Evolutionary conservation across 2,888 invertebrate genomes (phyloP).

Genomic region (Therioaphis trifolii): DNA sequence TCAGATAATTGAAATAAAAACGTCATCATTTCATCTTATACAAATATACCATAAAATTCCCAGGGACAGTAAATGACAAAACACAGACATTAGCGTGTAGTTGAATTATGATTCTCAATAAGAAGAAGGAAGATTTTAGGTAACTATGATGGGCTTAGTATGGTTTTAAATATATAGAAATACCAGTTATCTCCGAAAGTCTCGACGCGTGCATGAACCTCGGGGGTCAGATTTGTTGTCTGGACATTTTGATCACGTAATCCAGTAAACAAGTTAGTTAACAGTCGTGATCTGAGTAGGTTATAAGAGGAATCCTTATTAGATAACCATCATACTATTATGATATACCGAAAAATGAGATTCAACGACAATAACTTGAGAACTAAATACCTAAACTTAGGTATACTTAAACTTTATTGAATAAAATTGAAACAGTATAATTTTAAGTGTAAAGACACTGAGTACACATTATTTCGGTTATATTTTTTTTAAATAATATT

Average conservation of each 20-base stretch:
- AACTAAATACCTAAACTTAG: background rate
- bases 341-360: background rate
- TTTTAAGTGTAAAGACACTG: too few species aligned
- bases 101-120: conserved; percentile 1
- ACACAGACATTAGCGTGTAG: background rate
- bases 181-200: conserved; percentile 23
- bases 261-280: conserved; percentile 46
- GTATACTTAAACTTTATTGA: too few species aligned
- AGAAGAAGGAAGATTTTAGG: conserved; percentile 26
- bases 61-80: background rate
- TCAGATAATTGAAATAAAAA: background rate
- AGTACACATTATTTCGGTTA: too few species aligned
- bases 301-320: conserved; percentile 4
- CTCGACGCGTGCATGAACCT: background rate
- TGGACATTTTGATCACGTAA: conserved; percentile 51
- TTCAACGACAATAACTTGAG: background rate
- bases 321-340: conserved; percentile 24
- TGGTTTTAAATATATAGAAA: conserved; percentile 3
- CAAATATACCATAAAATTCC: background rate
- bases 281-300: background rate
- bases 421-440: too few species aligned
- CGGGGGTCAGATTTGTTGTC: conserved; percentile 3
- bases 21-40: background rate
- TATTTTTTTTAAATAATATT: too few species aligned
- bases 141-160: background rate